phyloP scores from a whole-genome alignment of 2,888 invertebrate species.

The Antheraea yamamai region DNA sequence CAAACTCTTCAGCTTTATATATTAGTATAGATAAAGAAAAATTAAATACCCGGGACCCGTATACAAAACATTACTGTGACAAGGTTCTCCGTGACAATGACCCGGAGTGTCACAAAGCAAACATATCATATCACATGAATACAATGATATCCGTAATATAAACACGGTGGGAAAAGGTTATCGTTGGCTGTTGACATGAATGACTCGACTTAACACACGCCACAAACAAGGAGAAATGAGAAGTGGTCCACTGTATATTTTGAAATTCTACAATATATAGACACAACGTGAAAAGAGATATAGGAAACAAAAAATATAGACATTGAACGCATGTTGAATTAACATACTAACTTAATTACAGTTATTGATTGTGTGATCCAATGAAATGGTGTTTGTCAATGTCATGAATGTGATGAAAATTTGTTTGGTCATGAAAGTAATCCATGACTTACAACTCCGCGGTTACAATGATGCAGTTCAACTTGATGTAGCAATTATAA shows the following conservation, averaged over 20 bases:
- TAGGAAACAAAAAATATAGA: background rate
- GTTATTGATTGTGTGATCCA: no score
- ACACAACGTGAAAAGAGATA: background rate
- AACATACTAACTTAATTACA: no score
- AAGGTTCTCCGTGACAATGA: background rate
- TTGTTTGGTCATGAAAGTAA: no score
- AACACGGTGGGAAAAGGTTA: background rate
- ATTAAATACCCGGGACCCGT: background rate
- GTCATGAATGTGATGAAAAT: no score
- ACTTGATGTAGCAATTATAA: no score
- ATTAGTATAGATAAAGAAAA: background rate
- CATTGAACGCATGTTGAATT: no score
- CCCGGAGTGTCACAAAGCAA: background rate
- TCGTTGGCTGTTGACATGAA: background rate
- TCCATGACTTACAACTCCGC: no score
- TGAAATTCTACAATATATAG: background rate
- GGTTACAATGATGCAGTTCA: no score
- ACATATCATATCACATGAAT: background rate
- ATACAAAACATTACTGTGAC: background rate
- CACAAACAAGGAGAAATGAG: background rate
- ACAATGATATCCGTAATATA: background rate
- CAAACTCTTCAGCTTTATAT: no score
- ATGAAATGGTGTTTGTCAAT: no score
- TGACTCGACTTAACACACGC: background rate
- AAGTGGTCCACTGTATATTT: background rate